Base-by-base conservation (phyloP, 2,797 vertebrate genomes). In the Serranus cabrilla region DNA sequence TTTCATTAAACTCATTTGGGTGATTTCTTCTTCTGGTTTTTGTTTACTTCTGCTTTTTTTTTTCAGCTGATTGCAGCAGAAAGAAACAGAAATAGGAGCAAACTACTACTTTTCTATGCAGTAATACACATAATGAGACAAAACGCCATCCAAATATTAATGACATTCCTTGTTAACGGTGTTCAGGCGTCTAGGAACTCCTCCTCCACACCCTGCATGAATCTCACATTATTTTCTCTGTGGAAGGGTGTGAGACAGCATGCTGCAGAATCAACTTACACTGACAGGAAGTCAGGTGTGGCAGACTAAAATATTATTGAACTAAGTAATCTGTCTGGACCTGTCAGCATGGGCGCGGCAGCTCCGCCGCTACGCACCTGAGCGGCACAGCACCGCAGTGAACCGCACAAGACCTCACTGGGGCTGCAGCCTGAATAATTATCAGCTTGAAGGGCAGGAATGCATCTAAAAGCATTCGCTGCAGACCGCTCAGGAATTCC, bases 281-380 rank as follows among this genome's bases (percentile, higher is more conserved):
- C 0, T 45, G 27, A 70, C 21, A 69, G 71, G 74, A 76, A 57
- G 43, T 51, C 23, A 77, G 88, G 85, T 20, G 61, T 61, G 77
- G 71, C 67, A 40, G 59, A 51, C 55, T 43, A 83, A 81, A 34
- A 77, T 60, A 82, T 78, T 34, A 74, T 43, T 23, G 59, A 72
- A 59, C 20, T 7, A 39, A 60, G 25, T 39, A 9, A 71, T 86
- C 39, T 80, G 93, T 90, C 78, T 88, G 8, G 17, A 89, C 92
- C 64, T 89, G 93, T 80, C 60, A 31, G 60, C n/a, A 10, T n/a
- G 76, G 92, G 91, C 7, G 87, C 11, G 81, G 80, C 78, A 20
- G 55, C 14, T 10, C 50, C 25, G 20, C 64, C 37, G 11, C 40
- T 66, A 21, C 20, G 13, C 71, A 79, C 80, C 83, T 55, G 80